Conservation (phyloP, 2,888 invertebrate genomes). For the Dioctria linearis region DNA sequence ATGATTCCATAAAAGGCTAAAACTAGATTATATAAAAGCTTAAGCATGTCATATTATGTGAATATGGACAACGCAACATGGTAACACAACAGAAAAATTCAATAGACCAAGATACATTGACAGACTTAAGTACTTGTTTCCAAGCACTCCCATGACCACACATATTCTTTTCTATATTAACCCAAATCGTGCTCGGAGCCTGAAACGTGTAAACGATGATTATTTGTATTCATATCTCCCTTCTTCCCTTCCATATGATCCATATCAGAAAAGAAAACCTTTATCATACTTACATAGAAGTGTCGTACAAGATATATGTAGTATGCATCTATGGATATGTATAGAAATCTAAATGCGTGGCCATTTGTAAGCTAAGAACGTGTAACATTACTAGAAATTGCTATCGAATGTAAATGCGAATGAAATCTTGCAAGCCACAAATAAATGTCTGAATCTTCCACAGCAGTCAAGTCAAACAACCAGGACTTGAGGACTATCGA, state of each 20-base stretch:
- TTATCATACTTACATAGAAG: neutral
- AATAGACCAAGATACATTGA: too few species aligned
- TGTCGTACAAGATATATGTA: neutral
- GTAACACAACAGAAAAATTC: too few species aligned
- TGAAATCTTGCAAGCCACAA: constrained; percentile 38
- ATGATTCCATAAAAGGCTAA: too few species aligned
- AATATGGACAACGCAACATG: too few species aligned
- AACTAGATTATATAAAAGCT: too few species aligned
- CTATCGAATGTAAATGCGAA: constrained; percentile 4
- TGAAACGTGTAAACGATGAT: constrained; percentile 31
- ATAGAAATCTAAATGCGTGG: neutral
- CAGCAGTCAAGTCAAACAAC: neutral
- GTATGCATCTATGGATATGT: neutral
- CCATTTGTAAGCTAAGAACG: constrained; percentile 29
- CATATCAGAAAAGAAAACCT: neutral
- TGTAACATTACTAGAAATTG: constrained; percentile 38
- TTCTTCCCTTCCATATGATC: too few species aligned
- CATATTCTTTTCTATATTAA: neutral
- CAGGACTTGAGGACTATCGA: neutral
- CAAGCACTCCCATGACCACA: too few species aligned
- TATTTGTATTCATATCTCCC: constrained; percentile 43
- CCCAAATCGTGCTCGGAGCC: constrained; percentile 15
- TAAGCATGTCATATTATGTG: too few species aligned
- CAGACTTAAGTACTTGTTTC: too few species aligned
- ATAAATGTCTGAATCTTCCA: constrained; percentile 22